These are phyloP conservation scores for Azemiops feae DNA, from an alignment of 2,113 vertebrate species.

Conservation along the genomic window DNA sequence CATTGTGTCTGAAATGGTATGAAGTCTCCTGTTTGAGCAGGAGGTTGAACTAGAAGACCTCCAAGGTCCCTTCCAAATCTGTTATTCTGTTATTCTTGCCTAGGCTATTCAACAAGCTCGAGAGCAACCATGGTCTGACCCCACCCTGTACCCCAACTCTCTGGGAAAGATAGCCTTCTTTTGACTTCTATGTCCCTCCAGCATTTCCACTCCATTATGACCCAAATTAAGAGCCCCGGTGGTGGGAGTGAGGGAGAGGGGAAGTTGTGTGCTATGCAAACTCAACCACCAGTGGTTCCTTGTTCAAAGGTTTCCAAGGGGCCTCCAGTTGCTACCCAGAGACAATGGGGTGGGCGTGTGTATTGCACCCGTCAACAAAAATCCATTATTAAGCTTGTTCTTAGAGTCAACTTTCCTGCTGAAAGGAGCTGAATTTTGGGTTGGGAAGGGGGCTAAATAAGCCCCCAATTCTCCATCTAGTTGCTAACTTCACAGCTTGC, in stretches of 20 bases:
- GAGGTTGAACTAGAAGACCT: too few relatives aligned
- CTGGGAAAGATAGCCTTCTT: not conserved
- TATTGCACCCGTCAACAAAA: conserved; percentile 35
- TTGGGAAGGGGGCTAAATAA: not conserved
- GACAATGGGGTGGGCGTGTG: conserved; percentile 39
- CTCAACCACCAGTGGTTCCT: conserved; percentile 43
- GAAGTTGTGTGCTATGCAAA: conserved; percentile 45
- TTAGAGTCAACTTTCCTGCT: conserved; percentile 53
- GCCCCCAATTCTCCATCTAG: not conserved
- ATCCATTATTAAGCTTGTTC: conserved; percentile 49
- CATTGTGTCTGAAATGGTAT: too few relatives aligned
- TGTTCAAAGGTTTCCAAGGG: conserved; percentile 58
- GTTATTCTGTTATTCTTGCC: not conserved
- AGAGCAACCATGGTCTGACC: too few relatives aligned
- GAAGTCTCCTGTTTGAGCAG: too few relatives aligned
- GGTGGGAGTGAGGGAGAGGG: conserved; percentile 9
- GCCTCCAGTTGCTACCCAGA: conserved; percentile 58
- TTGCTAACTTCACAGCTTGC: not conserved
- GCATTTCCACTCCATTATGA: conserved; percentile 16
- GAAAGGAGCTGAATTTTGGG: not conserved
- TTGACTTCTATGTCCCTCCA: not conserved
- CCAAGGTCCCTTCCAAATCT: too few relatives aligned
- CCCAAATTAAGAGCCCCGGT: conserved; percentile 55
- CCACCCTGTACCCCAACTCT: not conserved
- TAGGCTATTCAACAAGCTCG: not conserved